Conservation (phyloP, 1,140 invertebrate genomes). For the Aphaenogaster ashmeadi region DNA sequence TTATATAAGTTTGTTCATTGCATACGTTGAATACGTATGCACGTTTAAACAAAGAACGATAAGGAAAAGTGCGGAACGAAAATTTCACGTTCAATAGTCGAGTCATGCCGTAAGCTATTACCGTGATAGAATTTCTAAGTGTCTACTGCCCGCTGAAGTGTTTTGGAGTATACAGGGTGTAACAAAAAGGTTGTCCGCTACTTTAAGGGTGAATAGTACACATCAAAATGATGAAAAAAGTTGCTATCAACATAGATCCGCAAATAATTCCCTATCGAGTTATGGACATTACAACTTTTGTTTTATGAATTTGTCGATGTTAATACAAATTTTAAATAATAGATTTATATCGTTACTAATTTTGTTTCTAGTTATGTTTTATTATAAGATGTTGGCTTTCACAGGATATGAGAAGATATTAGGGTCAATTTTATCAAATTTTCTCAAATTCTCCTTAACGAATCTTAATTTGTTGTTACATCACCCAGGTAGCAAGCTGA, state of each 20-base stretch:
- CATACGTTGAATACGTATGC: neutral
- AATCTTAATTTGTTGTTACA: neutral
- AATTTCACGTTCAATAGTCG: neutral
- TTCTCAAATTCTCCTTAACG: neutral
- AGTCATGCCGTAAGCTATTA: constrained; percentile 1
- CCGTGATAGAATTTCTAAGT: constrained; percentile 36
- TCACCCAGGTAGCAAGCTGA: no score
- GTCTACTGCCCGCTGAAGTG: constrained; percentile 29
- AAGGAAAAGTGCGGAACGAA: neutral
- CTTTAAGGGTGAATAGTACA: no score
- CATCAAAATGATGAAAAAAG: no score
- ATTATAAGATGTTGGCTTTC: neutral
- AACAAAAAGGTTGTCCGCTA: no score
- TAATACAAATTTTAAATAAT: neutral
- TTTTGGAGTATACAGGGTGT: neutral
- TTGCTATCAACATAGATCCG: no score
- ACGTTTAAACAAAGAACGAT: constrained; percentile 11
- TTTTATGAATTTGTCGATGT: neutral
- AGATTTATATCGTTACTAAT: neutral
- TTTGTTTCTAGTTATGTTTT: neutral
- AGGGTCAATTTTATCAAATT: constrained; percentile 6
- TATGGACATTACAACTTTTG: no score
- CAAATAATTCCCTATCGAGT: no score
- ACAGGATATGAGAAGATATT: neutral
- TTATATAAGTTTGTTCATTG: no score